Evolutionary conservation across 2,888 invertebrate species (phyloP), one percentile per base, ranked within the genome.

Genomic region (Nasonovia ribisnigri): DNA sequence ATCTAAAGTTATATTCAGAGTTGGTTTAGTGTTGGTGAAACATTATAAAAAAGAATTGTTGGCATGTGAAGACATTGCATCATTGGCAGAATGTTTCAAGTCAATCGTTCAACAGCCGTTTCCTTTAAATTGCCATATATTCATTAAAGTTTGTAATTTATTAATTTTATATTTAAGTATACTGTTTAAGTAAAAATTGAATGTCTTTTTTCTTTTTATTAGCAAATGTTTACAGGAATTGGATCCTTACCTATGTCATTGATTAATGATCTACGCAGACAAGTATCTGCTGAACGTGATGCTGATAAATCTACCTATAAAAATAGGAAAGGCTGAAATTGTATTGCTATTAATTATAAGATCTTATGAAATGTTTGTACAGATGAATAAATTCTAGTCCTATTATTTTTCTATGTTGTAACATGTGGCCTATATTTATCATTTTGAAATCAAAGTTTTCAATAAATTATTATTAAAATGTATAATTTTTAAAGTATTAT

Each of bases 1-100:
- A 87, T 98, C 98, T 94, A 99, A 99, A 96, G 97, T 99, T 95
- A 96, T 99, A 95, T 98, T 99, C 95, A 97, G 99, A 95, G 98
- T 98, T 5, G 98, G 98, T 92, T 95, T 99, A 95, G 97, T 98
- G 24, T 96, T 99, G 95, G 97, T 99, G 94, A 97, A 97, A 95
- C 96, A 97, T 94, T 98, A 98, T 95, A 97, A 97, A 95, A 96
- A 96, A 26, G 96, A 97, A 94, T 97, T 99, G 95, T 96, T 98
- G 95, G 96, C 97, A 26, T 97, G 98, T 95, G 97, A 97, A 94
- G 98, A 98, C 95, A 98, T 99, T 95, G 97, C 97, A 46, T 97
- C 98, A 67, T 96, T 98, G 95, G 98, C 98, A 4, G 97, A 97
- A 95, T 97, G 98, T 95, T 98, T 99, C 95, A 98, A 98, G 95